Evolutionary conservation across 2,113 vertebrate genomes (phyloP).

Genomic region (Miniopterus natalensis): DNA sequence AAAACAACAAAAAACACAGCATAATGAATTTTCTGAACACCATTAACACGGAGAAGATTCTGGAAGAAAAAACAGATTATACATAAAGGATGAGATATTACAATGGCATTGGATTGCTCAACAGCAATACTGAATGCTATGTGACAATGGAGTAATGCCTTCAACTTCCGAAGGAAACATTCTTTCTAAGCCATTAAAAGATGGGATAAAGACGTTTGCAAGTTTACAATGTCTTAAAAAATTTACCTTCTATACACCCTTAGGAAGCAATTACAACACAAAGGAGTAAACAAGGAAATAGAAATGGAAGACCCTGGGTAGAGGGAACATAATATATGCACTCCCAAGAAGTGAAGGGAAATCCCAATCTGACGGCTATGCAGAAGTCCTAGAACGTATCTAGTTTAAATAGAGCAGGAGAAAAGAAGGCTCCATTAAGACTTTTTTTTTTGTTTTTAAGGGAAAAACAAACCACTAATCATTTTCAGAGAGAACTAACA

Average conservation of each 20-base stretch:
- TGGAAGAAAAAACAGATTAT: slow-evolving; percentile 25
- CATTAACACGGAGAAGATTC: slow-evolving; percentile 37
- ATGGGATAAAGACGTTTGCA: slow-evolving; percentile 9
- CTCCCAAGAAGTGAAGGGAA: slow-evolving; percentile 29
- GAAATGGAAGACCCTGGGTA: not conserved
- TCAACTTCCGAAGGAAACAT: slow-evolving; percentile 4
- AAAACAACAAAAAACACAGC: not conserved
- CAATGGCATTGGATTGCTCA: not conserved
- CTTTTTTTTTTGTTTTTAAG: not conserved
- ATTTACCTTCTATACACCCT: not conserved
- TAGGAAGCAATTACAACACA: slow-evolving; percentile 41
- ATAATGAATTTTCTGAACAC: slow-evolving; percentile 55
- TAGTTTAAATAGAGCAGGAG: not conserved
- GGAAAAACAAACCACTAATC: slow-evolving; percentile 48
- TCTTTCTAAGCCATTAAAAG: slow-evolving; percentile 4
- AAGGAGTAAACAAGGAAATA: slow-evolving; percentile 20
- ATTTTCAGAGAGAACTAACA: slow-evolving; percentile 61
- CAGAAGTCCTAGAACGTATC: not conserved
- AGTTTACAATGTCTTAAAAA: not conserved
- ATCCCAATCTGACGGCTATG: not conserved
- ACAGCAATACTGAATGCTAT: not conserved
- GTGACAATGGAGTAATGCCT: not conserved
- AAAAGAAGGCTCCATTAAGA: not conserved
- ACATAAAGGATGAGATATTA: slow-evolving; percentile 14
- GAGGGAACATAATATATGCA: not conserved